These are phyloP conservation scores for Plagodis dolabraria DNA, from an alignment of 2,888 invertebrate genomes.

Conservation along the genomic window DNA sequence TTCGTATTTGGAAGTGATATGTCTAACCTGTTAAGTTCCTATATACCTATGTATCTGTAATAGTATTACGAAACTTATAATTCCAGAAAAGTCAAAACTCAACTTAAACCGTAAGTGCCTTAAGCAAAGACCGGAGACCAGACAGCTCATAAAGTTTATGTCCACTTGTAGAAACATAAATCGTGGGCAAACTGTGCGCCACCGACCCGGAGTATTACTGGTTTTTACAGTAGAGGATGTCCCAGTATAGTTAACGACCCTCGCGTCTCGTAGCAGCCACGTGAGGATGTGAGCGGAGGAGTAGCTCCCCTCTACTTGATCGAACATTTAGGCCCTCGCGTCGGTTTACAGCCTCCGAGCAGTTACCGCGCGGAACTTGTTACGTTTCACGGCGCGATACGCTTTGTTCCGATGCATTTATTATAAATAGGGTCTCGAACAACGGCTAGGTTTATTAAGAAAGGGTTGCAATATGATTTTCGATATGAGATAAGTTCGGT, in stretches of 20 bases:
- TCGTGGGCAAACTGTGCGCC: neutral
- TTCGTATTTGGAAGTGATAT: no score
- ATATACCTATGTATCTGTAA: no score
- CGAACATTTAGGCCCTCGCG: neutral
- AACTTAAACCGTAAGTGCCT: no score
- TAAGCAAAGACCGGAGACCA: neutral
- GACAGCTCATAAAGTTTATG: constrained; percentile 25
- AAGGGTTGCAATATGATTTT: constrained; percentile 6
- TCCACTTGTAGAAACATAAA: constrained; percentile 9
- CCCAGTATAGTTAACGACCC: neutral
- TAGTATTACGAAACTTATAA: no score
- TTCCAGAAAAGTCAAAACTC: no score
- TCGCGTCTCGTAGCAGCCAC: neutral
- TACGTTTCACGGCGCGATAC: neutral
- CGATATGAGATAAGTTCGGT: neutral
- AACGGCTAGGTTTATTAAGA: neutral
- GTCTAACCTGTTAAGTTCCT: no score
- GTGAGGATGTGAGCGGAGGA: neutral
- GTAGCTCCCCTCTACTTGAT: neutral
- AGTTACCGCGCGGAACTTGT: neutral
- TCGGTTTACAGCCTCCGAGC: neutral
- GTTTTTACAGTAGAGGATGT: no score
- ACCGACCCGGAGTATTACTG: neutral
- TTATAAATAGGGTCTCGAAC: neutral
- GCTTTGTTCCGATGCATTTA: neutral